Percentiles rank a stretch among this genome's conserved stretches.
Evolutionary conservation across 2,113 vertebrate species (phyloP).

Genomic region (Callionymus lyra): DNA sequence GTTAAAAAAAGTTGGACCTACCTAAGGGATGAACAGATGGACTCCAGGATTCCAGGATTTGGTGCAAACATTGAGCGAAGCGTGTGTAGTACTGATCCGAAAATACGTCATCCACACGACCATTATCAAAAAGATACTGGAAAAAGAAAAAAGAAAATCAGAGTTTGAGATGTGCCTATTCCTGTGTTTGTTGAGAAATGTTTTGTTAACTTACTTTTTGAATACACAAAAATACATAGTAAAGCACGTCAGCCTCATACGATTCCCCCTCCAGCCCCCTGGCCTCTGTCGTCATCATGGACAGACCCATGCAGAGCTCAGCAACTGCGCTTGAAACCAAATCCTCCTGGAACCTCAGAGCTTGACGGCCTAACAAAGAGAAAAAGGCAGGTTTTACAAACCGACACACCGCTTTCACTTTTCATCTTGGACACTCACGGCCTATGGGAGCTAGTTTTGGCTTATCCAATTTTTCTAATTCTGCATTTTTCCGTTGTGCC

Average conservation of each 20-base stretch:
- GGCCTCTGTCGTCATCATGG: constrained; percentile 90
- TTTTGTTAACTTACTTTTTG: constrained; percentile 76
- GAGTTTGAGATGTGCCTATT: background rate
- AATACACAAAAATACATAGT: constrained; percentile 95
- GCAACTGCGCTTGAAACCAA: constrained; percentile 95
- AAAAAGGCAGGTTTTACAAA: background rate
- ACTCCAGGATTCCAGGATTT: constrained; percentile 86
- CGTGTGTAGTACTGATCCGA: constrained; percentile 62
- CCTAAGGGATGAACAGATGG: constrained; percentile 87
- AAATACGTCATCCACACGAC: constrained; percentile 76
- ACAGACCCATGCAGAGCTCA: constrained; percentile 92
- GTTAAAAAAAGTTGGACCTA: no score
- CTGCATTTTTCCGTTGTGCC: constrained; percentile 93
- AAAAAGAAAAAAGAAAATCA: background rate
- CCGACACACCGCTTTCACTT: no score
- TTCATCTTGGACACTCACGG: constrained; percentile 68
- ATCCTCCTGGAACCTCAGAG: constrained; percentile 93
- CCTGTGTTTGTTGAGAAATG: background rate
- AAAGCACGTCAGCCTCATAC: constrained; percentile 90
- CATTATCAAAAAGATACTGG: constrained; percentile 68
- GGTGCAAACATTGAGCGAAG: constrained; percentile 86
- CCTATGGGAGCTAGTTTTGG: constrained; percentile 93
- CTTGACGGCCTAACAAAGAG: constrained; percentile 78
- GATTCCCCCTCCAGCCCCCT: constrained; percentile 85
- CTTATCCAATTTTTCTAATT: constrained; percentile 89